A percentile compares a stretch with the other conserved stretches of the same genome.
phyloP scores from a whole-genome alignment of 2,113 vertebrate species.

The Saguinus imperator region DNA sequence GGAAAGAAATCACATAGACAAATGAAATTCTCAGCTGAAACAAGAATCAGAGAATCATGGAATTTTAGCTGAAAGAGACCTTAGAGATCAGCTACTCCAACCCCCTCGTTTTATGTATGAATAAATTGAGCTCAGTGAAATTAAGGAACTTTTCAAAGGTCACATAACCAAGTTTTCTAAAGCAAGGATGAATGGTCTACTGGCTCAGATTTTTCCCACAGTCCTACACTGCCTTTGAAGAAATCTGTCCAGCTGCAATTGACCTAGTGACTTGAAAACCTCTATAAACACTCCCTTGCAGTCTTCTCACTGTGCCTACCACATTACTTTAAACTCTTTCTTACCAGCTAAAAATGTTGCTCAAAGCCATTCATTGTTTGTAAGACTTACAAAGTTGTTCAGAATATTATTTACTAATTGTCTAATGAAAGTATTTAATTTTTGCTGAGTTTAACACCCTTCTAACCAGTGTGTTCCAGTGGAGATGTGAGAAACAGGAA shows the following conservation, averaged over 20 bases:
- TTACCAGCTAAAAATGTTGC: not conserved
- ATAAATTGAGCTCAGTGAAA: not conserved
- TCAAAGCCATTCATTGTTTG: not conserved
- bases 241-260: not conserved
- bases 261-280: not conserved
- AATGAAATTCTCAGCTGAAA: slow-evolving; percentile 45
- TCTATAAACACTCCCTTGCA: not conserved
- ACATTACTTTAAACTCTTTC: not conserved
- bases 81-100: slow-evolving; percentile 18
- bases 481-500: not conserved
- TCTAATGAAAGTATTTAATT: not conserved
- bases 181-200: not conserved
- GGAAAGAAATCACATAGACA: slow-evolving; percentile 55
- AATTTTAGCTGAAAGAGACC: slow-evolving; percentile 21
- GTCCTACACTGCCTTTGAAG: not conserved
- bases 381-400: not conserved
- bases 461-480: not conserved
- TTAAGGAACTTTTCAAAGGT: not conserved
- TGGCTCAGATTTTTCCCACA: not conserved
- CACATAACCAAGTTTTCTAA: not conserved
- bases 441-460: not conserved
- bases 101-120: slow-evolving; percentile 26
- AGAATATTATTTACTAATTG: not conserved
- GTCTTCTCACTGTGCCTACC: not conserved
- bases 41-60: slow-evolving; percentile 6